Evolutionary conservation across 2,113 vertebrate genomes (phyloP), one percentile per base, ranked within the genome.

Genomic region (Microcebus tavaratra): DNA sequence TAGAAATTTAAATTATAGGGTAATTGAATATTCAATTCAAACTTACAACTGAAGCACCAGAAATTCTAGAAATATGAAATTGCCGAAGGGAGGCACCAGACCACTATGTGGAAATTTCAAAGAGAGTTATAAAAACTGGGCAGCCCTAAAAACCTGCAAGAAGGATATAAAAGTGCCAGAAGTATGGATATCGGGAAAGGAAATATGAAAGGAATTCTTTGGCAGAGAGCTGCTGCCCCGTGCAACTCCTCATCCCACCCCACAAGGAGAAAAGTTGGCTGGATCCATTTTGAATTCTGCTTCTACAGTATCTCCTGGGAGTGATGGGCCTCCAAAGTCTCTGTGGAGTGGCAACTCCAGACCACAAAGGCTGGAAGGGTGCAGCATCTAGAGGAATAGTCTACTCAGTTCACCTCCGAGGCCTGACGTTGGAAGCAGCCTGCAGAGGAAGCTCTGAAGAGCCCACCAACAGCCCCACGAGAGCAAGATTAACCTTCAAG

Each of bases 41-140:
- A 67, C 76, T 94, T 92, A 70, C 20, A 65, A 36, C 11, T 5
- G 45, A 92, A 57, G 4, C 39, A 85, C 27, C 63, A 31, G 95
- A 91, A 76, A 34, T 23, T 75, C 45, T 76, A 67, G 57, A 96
- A 76, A 34, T 31, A 96, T 14, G 18, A 87, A 67, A 96, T 79
- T 86, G 87, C 45, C 23, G 73, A 86, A 91, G 9, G 75, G 50
- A 90, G 23, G 12, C 9, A 39, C 34, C 13, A 57, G 29, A 57
- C 29, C 42, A 31, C 48, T 12, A 55, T 0, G 0, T 53, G 18
- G 59, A 85, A 83, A 89, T 86, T 27, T 88, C 42, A 89, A 81
- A 81, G 11, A 84, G 42, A 15, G 8, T 72, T 61, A 90, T 63
- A 68, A 90, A 95, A 87, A 53, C n/a, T 29, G 34, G 5, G 57